Base-by-base conservation (phyloP, 2,888 invertebrate genomes). In the Pristionchus fissidentatus region DNA sequence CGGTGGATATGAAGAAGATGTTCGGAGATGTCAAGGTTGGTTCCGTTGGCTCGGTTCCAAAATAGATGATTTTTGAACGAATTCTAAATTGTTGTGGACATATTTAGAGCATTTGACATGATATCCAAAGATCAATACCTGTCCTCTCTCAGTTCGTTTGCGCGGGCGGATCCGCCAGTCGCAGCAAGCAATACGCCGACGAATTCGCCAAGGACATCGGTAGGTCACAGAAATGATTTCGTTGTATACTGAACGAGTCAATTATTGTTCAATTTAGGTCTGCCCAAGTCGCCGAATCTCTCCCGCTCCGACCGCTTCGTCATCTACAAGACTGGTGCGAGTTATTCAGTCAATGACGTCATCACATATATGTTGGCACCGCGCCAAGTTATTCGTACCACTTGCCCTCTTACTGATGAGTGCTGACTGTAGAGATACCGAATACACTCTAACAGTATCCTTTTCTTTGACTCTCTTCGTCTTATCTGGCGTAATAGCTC, bases 161-260 rank as follows among this genome's bases (percentile, higher is more conserved):
- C 88, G 92, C 93, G 86, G 94, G 94, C 29, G 94, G 94, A 0
- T 93, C 93, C 77, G 91, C 92, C 1, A 90, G 87, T 15, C 92
- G 94, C 13, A 93, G 93, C 92, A 88, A 92, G 83, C 89, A 90
- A 78, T 93, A 93, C 89, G 94, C 93, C 10, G 89, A 92, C 80
- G 91, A 90, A 86, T 92, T 94, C 88, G 89, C 92, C 75, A 85
- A 87, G 22, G 85, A 93, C 13, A 84, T 86, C 26, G 85, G 86
- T 19, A 41, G 15, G 70, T n/a, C 13, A 41, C 10, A 8, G 2
- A 43, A 15, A 19, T 43, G 70, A 43, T 41, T 66, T 3, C 22
- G 52, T 52, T 22, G 10, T 52, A 15, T 15, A n/a, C 4, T 10
- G 19, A 49, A 15, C 19, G 49, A 19, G 2, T 49, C 22, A 35